Percentiles rank a stretch among this genome's conserved stretches.
Evolutionary conservation across 1,140 invertebrate species (phyloP).

Genomic region (Drosophila rhopaloa): DNA sequence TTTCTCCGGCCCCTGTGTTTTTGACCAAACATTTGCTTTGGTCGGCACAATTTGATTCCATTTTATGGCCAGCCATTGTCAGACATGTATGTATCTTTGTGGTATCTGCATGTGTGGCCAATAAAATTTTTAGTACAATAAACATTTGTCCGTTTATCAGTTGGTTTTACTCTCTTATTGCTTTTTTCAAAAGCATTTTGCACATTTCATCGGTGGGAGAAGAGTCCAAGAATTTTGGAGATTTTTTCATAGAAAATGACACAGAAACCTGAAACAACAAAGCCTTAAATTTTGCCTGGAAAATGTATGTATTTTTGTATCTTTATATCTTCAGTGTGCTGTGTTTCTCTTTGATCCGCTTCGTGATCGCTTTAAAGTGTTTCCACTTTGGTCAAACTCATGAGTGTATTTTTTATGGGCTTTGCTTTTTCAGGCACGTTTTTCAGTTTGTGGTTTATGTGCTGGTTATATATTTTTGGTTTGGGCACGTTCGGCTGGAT

Average conservation of each 20-base stretch:
- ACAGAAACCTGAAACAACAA: constrained; percentile 51
- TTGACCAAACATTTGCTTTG: constrained; percentile 65
- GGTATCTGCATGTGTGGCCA: constrained; percentile 43
- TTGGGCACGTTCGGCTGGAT: constrained; percentile 13
- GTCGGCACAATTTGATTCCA: constrained; percentile 70
- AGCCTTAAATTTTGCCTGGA: constrained; percentile 14
- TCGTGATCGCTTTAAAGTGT: constrained; percentile 49
- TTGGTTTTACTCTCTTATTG: constrained; percentile 39
- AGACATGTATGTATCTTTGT: constrained; percentile 27
- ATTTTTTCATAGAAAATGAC: constrained; percentile 36
- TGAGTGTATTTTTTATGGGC: constrained; percentile 14
- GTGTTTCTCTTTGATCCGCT: constrained; percentile 31
- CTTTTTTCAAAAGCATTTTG: constrained; percentile 45
- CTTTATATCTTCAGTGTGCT: constrained; percentile 14
- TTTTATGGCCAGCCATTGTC: constrained; percentile 71
- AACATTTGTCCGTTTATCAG: constrained; percentile 64
- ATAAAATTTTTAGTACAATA: constrained; percentile 69
- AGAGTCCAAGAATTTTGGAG: not conserved
- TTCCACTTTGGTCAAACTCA: constrained; percentile 19
- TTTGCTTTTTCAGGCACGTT: constrained; percentile 39
- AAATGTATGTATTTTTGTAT: constrained; percentile 14
- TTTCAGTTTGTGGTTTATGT: constrained; percentile 33
- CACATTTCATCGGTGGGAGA: constrained; percentile 52
- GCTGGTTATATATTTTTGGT: not conserved
- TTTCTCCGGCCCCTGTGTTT: constrained; percentile 20